Base-by-base conservation (phyloP, 2,888 invertebrate genomes). In the Zele albiditarsus region DNA sequence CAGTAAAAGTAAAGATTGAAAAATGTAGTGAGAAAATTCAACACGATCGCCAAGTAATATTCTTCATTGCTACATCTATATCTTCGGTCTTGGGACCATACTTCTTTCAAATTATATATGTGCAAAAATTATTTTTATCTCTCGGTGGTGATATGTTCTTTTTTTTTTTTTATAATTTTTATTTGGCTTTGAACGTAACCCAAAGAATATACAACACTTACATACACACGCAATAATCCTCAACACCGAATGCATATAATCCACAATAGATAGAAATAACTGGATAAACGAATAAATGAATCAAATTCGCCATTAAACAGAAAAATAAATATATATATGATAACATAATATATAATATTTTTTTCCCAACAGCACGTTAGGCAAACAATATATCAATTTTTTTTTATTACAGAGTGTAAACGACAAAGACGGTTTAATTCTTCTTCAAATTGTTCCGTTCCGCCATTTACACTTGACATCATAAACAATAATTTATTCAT, bases 341-440 rank as follows among this genome's bases (percentile, higher is more conserved):
- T 58, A 14, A 42, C 5, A 28, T 69, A 38, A 28, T 38, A 58
- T 38, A 38, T 58, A 14, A 60, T 25, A 28, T 16, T 58, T 23
- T 38, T 16, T 53, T 20, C 20, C 33, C 58, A 25, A 33, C 38
- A 69, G 69, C 69, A 69, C 69, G 69, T 58, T 69, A 69, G 33
- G 62, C 31, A 72, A 25, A 75, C n/a, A 46, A 28, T 65, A 23
- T 23, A 62, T 73, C 73, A 79, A 75, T 70, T 46, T 70, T 62
- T 62, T 63, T 77, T 20, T 20, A 5, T 53, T 20, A 8, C 53
- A 53, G 53, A 53, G 53, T 53, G 65, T 20, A 2, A 31, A 3
- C 12, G 14, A 28, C 6, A 31, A 25, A 49, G 28, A 57, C 20
- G n/a, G 16, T 25, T 4, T 14, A 31, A n/a, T 28, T 28, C n/a